Conservation (phyloP, 2,888 invertebrate genomes). For the Psylliodes chrysocephalus region DNA sequence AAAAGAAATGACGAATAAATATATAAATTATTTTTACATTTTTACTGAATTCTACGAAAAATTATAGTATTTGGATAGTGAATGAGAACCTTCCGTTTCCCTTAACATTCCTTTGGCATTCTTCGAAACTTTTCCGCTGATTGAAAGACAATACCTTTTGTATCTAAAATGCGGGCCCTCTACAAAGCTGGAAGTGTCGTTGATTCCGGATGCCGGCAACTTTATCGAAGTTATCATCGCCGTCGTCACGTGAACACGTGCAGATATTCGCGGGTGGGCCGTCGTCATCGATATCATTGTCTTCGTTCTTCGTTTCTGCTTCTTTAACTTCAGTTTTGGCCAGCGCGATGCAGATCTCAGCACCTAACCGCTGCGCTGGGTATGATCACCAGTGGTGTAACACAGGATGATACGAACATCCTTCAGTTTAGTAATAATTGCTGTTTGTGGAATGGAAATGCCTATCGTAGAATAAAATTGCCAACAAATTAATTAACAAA, state of each 20-base stretch:
- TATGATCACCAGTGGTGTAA: neutral
- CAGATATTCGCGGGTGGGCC: slow-evolving; percentile 37
- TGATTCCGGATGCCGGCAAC: slow-evolving; percentile 42
- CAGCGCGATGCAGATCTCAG: neutral
- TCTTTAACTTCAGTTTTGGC: neutral
- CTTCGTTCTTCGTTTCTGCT: slow-evolving; percentile 14
- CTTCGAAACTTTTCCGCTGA: neutral
- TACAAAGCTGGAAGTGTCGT: slow-evolving; percentile 35
- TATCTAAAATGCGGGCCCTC: slow-evolving; percentile 22
- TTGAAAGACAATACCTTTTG: slow-evolving; percentile 8
- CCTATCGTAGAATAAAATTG: too few relatives aligned
- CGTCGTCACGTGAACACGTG: slow-evolving; percentile 31
- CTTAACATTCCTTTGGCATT: neutral
- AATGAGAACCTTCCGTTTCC: too few relatives aligned
- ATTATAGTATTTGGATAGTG: too few relatives aligned
- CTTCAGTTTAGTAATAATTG: too few relatives aligned
- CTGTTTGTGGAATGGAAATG: too few relatives aligned
- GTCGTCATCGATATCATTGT: slow-evolving; percentile 23
- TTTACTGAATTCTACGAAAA: too few relatives aligned
- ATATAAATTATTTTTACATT: too few relatives aligned
- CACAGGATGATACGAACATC: too few relatives aligned
- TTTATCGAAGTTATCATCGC: slow-evolving; percentile 29
- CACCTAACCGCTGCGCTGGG: neutral
- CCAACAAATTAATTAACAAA: too few relatives aligned
- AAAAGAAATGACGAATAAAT: too few relatives aligned